phyloP scores from a whole-genome alignment of 2,113 vertebrate species.

The Piprites chloris region DNA sequence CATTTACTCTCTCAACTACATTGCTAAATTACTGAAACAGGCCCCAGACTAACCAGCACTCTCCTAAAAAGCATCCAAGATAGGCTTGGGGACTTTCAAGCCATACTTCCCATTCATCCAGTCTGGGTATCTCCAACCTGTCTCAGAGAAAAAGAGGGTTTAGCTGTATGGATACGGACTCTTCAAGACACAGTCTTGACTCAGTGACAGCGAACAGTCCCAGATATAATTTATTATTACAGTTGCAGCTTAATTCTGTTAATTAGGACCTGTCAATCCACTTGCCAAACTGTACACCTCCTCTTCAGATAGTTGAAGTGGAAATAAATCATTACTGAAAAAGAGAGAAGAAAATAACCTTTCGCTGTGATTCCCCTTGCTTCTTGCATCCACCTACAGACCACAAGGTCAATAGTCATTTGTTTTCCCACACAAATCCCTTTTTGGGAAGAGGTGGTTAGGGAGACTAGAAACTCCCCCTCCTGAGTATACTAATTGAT shows the following conservation, averaged over 20 bases:
- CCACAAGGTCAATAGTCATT: not conserved
- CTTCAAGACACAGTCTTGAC: accelerated
- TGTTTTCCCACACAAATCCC: not conserved
- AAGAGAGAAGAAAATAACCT: not conserved
- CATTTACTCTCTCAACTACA: not conserved
- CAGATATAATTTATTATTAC: not conserved
- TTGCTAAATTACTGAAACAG: not conserved
- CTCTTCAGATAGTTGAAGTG: not conserved
- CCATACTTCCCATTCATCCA: not conserved
- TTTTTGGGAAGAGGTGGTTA: not conserved
- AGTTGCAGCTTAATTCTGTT: not conserved
- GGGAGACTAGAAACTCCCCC: not conserved
- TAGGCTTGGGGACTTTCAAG: too few species aligned
- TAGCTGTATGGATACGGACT: not conserved
- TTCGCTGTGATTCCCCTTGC: not conserved
- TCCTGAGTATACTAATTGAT: not conserved
- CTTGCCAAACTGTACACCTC: not conserved
- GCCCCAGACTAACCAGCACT: not conserved
- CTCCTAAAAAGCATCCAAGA: not conserved
- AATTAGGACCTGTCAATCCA: not conserved
- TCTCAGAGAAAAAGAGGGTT: not conserved
- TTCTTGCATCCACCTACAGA: not conserved
- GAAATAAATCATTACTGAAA: not conserved
- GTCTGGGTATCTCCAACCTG: not conserved
- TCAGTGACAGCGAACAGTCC: not conserved